A percentile compares a stretch with the other conserved stretches of the same genome.
Evolutionary conservation across 2,888 invertebrate genomes (phyloP).

Genomic region (Drosophila monieri): DNA sequence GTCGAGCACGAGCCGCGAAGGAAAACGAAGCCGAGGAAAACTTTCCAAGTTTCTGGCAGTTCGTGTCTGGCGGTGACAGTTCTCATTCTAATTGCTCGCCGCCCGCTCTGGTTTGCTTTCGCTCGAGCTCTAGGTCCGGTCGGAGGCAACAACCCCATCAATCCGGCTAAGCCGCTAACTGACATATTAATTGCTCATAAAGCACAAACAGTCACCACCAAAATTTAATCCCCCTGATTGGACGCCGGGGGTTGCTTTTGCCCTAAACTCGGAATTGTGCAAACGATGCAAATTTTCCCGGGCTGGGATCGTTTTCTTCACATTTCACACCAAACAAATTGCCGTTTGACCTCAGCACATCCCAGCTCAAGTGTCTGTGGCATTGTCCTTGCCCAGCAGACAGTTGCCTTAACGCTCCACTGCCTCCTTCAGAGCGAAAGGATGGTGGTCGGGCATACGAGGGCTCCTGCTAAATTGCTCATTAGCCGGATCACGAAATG

Average conservation of each 20-base stretch:
- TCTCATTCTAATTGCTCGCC: slow-evolving; percentile 51
- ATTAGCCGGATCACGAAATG: slow-evolving; percentile 46
- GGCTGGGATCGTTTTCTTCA: slow-evolving; percentile 11
- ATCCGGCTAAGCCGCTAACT: slow-evolving; percentile 38
- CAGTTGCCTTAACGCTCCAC: slow-evolving; percentile 57
- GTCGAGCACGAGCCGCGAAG: slow-evolving; percentile 64
- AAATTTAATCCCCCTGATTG: slow-evolving; percentile 33
- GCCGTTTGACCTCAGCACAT: slow-evolving; percentile 39
- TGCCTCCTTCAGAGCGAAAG: slow-evolving; percentile 27
- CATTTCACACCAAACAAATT: slow-evolving; percentile 13
- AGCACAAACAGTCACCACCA: slow-evolving; percentile 50
- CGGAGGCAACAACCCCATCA: slow-evolving; percentile 50
- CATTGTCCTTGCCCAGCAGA: slow-evolving; percentile 37
- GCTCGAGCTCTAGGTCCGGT: neutral
- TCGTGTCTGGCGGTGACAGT: slow-evolving; percentile 61
- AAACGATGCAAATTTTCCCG: slow-evolving; percentile 35
- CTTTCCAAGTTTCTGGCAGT: slow-evolving; percentile 33
- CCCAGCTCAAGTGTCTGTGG: slow-evolving; percentile 46
- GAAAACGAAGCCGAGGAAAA: slow-evolving; percentile 40
- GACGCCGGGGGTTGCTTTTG: slow-evolving; percentile 30
- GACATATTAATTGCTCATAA: slow-evolving; percentile 61
- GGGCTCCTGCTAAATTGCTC: slow-evolving; percentile 33
- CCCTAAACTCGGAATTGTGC: slow-evolving; percentile 3
- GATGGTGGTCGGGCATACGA: slow-evolving; percentile 1
- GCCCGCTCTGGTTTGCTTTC: slow-evolving; percentile 21